Evolutionary conservation across 2,797 vertebrate species (phyloP), one percentile per base, ranked within the genome.

Genomic region (Phaenicophaeus curvirostris): DNA sequence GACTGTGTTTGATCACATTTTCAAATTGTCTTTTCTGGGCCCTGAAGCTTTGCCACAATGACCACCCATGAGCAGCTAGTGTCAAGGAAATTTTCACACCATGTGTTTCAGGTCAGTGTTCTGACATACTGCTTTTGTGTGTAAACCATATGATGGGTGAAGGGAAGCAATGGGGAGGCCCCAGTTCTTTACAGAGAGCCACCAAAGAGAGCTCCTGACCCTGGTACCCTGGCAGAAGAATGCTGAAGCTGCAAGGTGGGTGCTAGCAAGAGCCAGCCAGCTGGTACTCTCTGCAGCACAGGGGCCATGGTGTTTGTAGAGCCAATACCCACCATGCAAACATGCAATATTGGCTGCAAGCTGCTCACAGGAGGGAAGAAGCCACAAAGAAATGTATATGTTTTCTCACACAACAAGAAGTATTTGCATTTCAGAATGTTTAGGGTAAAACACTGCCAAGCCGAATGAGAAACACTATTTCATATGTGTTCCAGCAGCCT

Each of bases 341-440:
- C 71, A 89, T 1, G 6, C 20, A 76, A 3, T 10, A 81, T 23
- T 5, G 6, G 21, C 66, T 65, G 20, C 53, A 84, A 73, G 76
- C n/a, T 74, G 72, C 46, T 89, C 68, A 75, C 30, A 48, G 46
- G 35, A 87, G 55, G 78, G 37, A 80, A 80, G 75, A 85, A 62
- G n/a, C 39, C 67, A 69, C 76, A 39, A 66, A 91, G 69, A 79
- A 91, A 84, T 53, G n/a, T n/a, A 24, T 48, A 88, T 48, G 57
- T 54, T 85, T 33, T 85, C 68, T 90, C 88, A 79, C 50, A 92
- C 25, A 68, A 71, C 42, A 95, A 61, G 18, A 85, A 84, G 67
- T 76, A 73, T 73, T 86, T 91, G 63, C 7, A 4, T 74, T 91
- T 83, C 66, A 83, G 69, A 89, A 91, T 50, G 28, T 87, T 90